phyloP scores from a whole-genome alignment of 2,113 vertebrate species.

The Castor canadensis region DNA sequence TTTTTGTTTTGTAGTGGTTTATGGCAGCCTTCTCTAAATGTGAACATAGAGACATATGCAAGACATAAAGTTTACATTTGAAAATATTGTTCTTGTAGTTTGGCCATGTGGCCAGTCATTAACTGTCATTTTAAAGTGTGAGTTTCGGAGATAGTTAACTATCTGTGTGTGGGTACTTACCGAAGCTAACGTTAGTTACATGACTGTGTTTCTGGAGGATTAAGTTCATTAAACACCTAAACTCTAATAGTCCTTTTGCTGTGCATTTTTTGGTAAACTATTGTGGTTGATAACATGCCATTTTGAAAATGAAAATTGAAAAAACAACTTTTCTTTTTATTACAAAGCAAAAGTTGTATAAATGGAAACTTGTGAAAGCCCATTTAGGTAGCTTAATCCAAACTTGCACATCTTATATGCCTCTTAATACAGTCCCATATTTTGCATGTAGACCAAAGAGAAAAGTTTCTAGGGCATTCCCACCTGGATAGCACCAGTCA shows the following conservation, averaged over 20 bases:
- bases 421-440: not conserved
- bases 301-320: conserved; percentile 34
- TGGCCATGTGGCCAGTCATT: conserved; percentile 41
- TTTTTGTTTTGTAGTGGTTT: conserved; percentile 39
- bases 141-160: conserved; percentile 17
- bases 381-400: not conserved
- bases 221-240: conserved; percentile 20
- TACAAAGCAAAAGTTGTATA: not conserved
- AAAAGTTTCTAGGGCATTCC: not conserved
- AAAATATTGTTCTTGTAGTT: conserved; percentile 57
- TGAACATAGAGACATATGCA: conserved; percentile 43
- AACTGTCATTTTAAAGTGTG: conserved; percentile 31
- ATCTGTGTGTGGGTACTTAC: not conserved
- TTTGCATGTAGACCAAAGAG: not conserved
- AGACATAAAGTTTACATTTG: too few species aligned
- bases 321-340: conserved; percentile 13
- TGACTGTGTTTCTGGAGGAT: conserved; percentile 38
- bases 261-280: conserved; percentile 4
- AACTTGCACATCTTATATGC: not conserved
- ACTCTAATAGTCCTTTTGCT: conserved; percentile 13
- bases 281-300: not conserved
- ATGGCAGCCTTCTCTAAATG: conserved; percentile 44
- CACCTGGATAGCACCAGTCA: not conserved
- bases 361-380: conserved; percentile 18
- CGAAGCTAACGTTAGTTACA: not conserved